phyloP scores from a whole-genome alignment of 92 coral and sea anemone genomes.

The Epizoanthus scotinus region DNA sequence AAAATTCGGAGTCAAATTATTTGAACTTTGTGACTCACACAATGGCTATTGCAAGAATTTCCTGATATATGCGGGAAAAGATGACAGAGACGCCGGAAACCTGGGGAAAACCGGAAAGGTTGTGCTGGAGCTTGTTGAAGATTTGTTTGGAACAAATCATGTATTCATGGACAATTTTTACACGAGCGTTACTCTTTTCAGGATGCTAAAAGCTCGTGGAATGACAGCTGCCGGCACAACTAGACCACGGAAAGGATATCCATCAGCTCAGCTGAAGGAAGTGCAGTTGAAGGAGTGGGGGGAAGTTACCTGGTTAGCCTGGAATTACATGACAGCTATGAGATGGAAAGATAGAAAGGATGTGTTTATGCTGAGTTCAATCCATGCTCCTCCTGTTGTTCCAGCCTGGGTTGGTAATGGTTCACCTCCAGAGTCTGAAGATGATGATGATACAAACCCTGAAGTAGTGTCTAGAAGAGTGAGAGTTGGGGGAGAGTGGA shows the following conservation, averaged over 20 bases:
- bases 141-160: constrained; percentile 12
- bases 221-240: no score
- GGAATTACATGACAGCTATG: neutral
- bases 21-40: constrained; percentile 49
- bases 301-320: constrained; percentile 41
- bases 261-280: constrained; percentile 41
- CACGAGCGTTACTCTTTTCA: constrained; percentile 52
- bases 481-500: constrained; percentile 40
- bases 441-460: constrained; percentile 25
- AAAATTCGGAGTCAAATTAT: constrained; percentile 61
- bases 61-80: constrained; percentile 52
- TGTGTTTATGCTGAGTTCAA: constrained; percentile 45
- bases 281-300: constrained; percentile 43
- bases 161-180: neutral
- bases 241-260: constrained; percentile 37
- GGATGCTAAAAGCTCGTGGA: no score
- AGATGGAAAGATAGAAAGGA: constrained; percentile 54
- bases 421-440: constrained; percentile 42
- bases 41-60: constrained; percentile 53
- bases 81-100: constrained; percentile 42
- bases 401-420: constrained; percentile 50
- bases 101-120: constrained; percentile 28
- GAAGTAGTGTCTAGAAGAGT: constrained; percentile 42
- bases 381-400: constrained; percentile 51
- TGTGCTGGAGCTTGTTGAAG: constrained; percentile 45